A percentile compares a stretch with the other conserved stretches of the same genome.
phyloP scores from a whole-genome alignment of 2,113 vertebrate species.

The Ceyx margarethae region DNA sequence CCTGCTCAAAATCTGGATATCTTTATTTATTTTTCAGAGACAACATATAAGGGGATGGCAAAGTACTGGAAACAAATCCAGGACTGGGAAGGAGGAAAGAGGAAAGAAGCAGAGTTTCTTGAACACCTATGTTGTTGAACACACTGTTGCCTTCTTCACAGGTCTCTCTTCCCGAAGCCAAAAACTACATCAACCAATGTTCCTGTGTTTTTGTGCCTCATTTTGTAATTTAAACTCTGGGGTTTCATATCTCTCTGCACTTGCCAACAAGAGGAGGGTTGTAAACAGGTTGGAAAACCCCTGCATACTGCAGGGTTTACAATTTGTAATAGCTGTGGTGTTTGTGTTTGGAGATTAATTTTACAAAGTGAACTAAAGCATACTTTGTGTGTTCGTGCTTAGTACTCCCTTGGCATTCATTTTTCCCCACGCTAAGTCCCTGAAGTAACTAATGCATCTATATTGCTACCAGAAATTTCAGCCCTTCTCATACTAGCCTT shows the following conservation, averaged over 20 bases:
- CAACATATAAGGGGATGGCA: not conserved
- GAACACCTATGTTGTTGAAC: not conserved
- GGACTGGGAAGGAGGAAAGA: not conserved
- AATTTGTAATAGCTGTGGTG: conserved; percentile 22
- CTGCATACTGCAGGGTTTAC: not conserved
- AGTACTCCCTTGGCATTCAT: not conserved
- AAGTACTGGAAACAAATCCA: not conserved
- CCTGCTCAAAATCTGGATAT: not conserved
- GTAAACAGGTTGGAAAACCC: conserved; percentile 10
- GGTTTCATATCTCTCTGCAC: not conserved
- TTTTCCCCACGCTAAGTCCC: not conserved
- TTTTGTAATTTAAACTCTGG: not conserved
- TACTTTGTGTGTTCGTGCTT: not conserved
- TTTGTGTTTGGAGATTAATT: conserved; percentile 31
- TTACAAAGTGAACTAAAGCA: not conserved
- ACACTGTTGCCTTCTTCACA: not conserved
- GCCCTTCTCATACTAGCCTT: not conserved
- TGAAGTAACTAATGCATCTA: not conserved
- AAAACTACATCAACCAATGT: not conserved
- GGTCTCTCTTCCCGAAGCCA: not conserved
- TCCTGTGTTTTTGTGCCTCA: not conserved
- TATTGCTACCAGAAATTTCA: not conserved
- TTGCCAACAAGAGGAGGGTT: not conserved
- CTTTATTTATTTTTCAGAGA: not conserved
- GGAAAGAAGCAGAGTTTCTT: not conserved